Percentiles rank a stretch among this genome's conserved stretches.
Evolutionary conservation across 64 coral and sea anemone species (phyloP).

Genomic region (Catalaphyllia jardinei): DNA sequence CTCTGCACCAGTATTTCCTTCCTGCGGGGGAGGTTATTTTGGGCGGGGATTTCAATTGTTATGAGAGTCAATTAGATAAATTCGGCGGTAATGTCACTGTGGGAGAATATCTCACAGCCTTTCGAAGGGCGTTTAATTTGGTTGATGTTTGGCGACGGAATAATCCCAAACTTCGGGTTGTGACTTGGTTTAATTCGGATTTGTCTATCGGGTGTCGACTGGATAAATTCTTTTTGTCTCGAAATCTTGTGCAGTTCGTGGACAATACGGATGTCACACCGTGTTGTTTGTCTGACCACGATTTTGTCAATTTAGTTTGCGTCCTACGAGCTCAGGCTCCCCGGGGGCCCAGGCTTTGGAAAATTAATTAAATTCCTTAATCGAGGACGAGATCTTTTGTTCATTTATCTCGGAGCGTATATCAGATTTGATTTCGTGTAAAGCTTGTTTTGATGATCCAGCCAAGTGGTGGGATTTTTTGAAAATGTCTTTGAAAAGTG

Average conservation of each 20-base stretch:
- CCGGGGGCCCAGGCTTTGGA: no score
- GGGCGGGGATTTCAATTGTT: slow-evolving; percentile 55
- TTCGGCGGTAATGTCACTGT: neutral
- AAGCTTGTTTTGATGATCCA: neutral
- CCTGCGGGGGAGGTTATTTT: neutral
- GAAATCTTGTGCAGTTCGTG: neutral
- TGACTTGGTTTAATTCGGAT: slow-evolving; percentile 39
- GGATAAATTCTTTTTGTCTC: slow-evolving; percentile 29
- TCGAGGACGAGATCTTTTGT: no score
- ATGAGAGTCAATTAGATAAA: slow-evolving; percentile 6
- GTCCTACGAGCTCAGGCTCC: neutral
- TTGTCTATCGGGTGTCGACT: neutral
- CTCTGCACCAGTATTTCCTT: neutral
- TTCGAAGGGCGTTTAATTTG: neutral
- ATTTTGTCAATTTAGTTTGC: neutral
- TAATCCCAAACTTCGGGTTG: neutral
- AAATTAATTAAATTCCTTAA: no score
- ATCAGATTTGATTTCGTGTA: neutral
- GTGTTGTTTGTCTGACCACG: slow-evolving; percentile 16
- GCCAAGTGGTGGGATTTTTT: neutral
- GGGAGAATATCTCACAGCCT: neutral
- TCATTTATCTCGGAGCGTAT: no score
- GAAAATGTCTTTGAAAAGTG: neutral
- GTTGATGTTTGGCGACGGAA: neutral
- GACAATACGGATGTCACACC: neutral